Base-by-base conservation (phyloP, 2,888 invertebrate genomes). In the Hypselothyrea guttata region DNA sequence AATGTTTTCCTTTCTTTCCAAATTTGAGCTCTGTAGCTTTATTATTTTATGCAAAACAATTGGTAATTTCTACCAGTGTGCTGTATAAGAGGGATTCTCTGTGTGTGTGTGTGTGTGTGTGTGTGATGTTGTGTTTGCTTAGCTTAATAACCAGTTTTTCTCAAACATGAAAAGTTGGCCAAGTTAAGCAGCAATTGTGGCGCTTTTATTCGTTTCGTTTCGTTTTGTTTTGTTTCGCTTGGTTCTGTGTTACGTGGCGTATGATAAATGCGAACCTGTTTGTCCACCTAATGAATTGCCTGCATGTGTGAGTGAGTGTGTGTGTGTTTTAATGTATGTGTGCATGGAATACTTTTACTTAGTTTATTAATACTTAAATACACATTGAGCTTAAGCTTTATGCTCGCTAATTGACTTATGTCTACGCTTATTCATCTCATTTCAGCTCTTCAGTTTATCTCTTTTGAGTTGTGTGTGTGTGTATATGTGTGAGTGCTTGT, bases 131-230 rank as follows among this genome's bases (percentile, higher is more conserved):
- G 12, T 71, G 62, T 76, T 68, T 77, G 75, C 78, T 85, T 79
- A 83, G 76, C 81, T 82, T 85, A 73, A 65, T 79, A 83, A 76
- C 81, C 81, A 82, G 76, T 73, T 82, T 82, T 85, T 83, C 86
- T 85, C 45, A 48, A 68, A 63, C 52, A 64, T 71, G 67, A 85
- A 82, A 82, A 82, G 77, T 66, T 82, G 81, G 81, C 76, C 76
- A 85, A 82, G 81, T 66, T 71, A 79, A 81, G 79, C 85, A 73
- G 68, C 71, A 58, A 63, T 60, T 62, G 79, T 46, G 64, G 37
- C n/a, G 44, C 56, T 55, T 68, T 68, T 75, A 66, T 69, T 47
- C 18, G 38, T 18, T 18, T 11, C 28, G 31, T 42, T 45, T 53
- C 49, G 46, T 67, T 66, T 58, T 35, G 62, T 47, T 63, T 37